Conservation (phyloP, 2,797 vertebrate genomes). For the Epinephelus malabaricus region DNA sequence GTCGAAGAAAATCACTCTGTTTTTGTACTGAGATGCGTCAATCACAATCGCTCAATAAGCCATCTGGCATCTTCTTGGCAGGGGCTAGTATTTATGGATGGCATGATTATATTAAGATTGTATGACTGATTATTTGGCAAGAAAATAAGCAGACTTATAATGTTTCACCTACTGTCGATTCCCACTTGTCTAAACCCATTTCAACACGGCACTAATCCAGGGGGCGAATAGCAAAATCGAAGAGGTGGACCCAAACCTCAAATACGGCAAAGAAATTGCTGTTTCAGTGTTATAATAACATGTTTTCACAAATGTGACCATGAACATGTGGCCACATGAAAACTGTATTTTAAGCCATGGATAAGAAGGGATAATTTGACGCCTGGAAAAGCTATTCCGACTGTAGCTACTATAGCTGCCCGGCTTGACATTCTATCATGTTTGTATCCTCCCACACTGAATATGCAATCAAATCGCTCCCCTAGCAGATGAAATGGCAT, state of each 20-base stretch:
- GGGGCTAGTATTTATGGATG: conserved; percentile 42
- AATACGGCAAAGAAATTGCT: conserved; percentile 12
- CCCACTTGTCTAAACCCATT: conserved; percentile 2
- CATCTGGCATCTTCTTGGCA: conserved; percentile 63
- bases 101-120: conserved; percentile 49
- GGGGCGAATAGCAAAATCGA: conserved; percentile 5
- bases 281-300: not conserved
- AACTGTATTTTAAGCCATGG: conserved; percentile 38
- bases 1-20: conserved; percentile 60
- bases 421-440: conserved; percentile 73
- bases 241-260: not conserved
- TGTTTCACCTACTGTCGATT: conserved; percentile 12
- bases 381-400: conserved; percentile 57
- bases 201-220: not conserved
- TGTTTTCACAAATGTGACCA: conserved; percentile 30
- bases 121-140: conserved; percentile 46
- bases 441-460: conserved; percentile 76
- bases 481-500: conserved; percentile 80
- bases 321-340: conserved; percentile 22
- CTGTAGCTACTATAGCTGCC: conserved; percentile 55
- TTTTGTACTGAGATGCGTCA: conserved; percentile 60
- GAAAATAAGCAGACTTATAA: conserved; percentile 9
- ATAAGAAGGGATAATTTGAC: conserved; percentile 63
- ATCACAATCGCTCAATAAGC: conserved; percentile 65
- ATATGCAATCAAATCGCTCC: conserved; percentile 80